Conservation (phyloP, 1,140 invertebrate genomes). For the Brachionus plicatilis region DNA sequence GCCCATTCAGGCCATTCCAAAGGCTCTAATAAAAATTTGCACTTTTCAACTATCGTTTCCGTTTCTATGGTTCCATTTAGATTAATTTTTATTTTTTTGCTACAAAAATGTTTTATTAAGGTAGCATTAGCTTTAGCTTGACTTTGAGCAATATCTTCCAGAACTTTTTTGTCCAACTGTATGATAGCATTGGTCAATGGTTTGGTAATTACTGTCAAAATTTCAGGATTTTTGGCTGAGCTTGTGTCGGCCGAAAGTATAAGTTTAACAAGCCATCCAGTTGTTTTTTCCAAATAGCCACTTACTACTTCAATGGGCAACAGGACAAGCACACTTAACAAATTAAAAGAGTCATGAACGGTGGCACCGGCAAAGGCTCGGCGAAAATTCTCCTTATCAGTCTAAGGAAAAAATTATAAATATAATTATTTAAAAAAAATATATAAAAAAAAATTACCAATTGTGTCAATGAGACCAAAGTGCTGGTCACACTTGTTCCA, state of each 20-base stretch:
- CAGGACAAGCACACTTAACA: conserved; percentile 58
- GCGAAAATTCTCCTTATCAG: conserved; percentile 55
- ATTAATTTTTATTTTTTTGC: conserved; percentile 34
- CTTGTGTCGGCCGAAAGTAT: neutral
- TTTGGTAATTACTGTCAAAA: conserved; percentile 57
- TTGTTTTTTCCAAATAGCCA: conserved; percentile 42
- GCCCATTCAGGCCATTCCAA: conserved; percentile 52
- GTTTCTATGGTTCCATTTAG: conserved; percentile 37
- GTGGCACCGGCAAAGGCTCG: conserved; percentile 61
- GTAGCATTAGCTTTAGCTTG: conserved; percentile 41
- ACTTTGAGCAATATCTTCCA: conserved; percentile 49
- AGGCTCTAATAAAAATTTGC: neutral
- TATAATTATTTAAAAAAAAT: conserved; percentile 58
- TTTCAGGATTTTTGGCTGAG: conserved; percentile 45
- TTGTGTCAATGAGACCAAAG: conserved; percentile 58
- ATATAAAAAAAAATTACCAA: conserved; percentile 53
- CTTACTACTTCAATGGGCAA: conserved; percentile 56
- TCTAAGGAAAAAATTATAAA: neutral
- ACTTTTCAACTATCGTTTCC: neutral
- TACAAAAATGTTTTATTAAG: conserved; percentile 43
- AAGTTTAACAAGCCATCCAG: neutral
- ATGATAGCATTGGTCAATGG: conserved; percentile 40
- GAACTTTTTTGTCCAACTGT: conserved; percentile 57
- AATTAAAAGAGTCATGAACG: conserved; percentile 62
- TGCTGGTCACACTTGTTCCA: conserved; percentile 63